Evolutionary conservation across 2,797 vertebrate species (phyloP), one percentile per base, ranked within the genome.

Genomic region (Fundulus diaphanus): DNA sequence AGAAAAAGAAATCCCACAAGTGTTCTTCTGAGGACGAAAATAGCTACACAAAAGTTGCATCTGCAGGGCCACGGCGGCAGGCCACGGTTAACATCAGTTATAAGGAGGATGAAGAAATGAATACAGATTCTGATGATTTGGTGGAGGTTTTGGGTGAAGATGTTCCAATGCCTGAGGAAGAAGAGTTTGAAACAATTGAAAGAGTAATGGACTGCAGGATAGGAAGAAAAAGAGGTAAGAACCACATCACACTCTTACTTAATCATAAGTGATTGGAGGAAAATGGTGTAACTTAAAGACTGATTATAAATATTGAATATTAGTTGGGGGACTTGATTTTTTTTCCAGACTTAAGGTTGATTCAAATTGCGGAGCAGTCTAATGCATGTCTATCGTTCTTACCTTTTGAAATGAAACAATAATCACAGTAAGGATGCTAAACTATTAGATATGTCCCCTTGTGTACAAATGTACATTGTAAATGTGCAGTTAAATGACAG

Each of bases 151-250:
- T 96, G 80, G 98, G 98, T n/a, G 98, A 99, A 87, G 98, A 99
- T 72, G 98, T 98, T 7, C 98, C 98, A 3, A 97, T 97, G 44
- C 95, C 97, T 1, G 98, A 99, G 82, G 98, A 99, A 81, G 98
- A 99, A 8, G 98, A 99, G 89, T 99, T 99, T 91, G 98, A 99
- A 93, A 99, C 98, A 33, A 95, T 99, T 88, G 98, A 99, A 85
- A 96, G 93, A 90, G 97, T 99, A 66, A 99, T 99, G 98, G 97
- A 98, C 73, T 93, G 96, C 73, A 92, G 98, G 74, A 85, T 96
- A 87, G 98, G 97, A 71, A 94, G 97, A 83, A 98, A 96, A 96
- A 97, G 96, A 96, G 98, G 98, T 99, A 93, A 77, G 82, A 9
- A 59, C 46, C 8, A 29, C 4, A 0, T 13, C 63, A 7, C 16